Conservation (phyloP, 1,140 invertebrate genomes). For the Brachionus plicatilis region DNA sequence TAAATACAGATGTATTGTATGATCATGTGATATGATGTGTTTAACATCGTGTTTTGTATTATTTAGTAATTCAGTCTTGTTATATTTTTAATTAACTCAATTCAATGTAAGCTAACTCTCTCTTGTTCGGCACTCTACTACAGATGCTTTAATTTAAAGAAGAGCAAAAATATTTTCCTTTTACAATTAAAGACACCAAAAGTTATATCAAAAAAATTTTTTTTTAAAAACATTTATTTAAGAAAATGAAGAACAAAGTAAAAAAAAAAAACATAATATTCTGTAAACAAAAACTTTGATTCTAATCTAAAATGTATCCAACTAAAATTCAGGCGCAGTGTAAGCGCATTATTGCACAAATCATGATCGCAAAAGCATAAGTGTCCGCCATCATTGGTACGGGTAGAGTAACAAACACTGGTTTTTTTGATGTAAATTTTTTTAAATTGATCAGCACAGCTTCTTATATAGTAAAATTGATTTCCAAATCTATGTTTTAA, state of each 20-base stretch:
- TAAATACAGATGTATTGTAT: no score
- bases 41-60: no score
- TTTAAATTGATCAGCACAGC: constrained; percentile 38
- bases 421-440: constrained; percentile 40
- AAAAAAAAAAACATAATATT: background rate
- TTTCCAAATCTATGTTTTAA: constrained; percentile 31
- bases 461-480: constrained; percentile 18
- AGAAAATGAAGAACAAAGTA: background rate
- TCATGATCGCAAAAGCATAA: constrained; percentile 37
- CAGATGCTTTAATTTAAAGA: background rate
- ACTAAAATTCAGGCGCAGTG: background rate
- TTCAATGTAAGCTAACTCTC: no score
- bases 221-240: no score
- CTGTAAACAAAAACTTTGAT: background rate
- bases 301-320: background rate
- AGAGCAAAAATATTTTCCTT: background rate
- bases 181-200: no score
- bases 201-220: no score
- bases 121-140: no score
- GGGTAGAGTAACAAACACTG: background rate
- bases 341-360: background rate
- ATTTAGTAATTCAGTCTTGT: no score
- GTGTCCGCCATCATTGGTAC: constrained; percentile 15
- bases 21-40: no score
- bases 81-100: no score